phyloP scores from a whole-genome alignment of 2,113 vertebrate species.

The Melozone crissalis region DNA sequence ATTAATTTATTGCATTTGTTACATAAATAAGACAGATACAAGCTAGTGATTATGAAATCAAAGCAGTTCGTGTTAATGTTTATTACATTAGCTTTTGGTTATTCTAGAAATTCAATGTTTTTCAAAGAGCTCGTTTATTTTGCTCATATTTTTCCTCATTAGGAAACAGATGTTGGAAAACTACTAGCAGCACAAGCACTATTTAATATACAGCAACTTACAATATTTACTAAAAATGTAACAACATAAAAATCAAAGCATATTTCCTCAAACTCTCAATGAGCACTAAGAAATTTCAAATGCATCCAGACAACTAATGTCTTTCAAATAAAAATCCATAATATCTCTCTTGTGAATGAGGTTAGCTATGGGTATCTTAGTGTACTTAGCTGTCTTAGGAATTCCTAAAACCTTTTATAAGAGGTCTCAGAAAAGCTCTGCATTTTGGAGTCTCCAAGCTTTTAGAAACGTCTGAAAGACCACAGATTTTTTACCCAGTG shows the following conservation, averaged over 20 bases:
- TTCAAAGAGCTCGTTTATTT: neutral
- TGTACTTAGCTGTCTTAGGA: neutral
- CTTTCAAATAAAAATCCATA: neutral
- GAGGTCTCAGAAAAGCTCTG: neutral
- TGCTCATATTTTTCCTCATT: neutral
- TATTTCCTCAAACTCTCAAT: neutral
- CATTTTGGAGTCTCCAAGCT: neutral
- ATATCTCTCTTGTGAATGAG: neutral
- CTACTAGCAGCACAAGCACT: neutral
- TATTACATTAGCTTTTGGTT: neutral
- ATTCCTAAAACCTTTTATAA: neutral
- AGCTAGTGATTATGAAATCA: neutral
- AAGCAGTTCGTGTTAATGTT: neutral
- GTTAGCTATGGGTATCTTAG: neutral
- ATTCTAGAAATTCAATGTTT: slow-evolving; percentile 11
- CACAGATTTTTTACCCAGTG: neutral
- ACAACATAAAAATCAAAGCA: neutral
- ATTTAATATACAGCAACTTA: neutral
- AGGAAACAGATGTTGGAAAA: slow-evolving; percentile 20
- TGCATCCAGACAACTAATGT: neutral
- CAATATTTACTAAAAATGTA: neutral
- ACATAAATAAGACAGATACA: neutral
- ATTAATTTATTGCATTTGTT: neutral
- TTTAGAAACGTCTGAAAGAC: neutral
- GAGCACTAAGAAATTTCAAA: neutral